These are phyloP conservation scores for Knipowitschia caucasica DNA, from an alignment of 2,797 vertebrate species.

Conservation along the genomic window DNA sequence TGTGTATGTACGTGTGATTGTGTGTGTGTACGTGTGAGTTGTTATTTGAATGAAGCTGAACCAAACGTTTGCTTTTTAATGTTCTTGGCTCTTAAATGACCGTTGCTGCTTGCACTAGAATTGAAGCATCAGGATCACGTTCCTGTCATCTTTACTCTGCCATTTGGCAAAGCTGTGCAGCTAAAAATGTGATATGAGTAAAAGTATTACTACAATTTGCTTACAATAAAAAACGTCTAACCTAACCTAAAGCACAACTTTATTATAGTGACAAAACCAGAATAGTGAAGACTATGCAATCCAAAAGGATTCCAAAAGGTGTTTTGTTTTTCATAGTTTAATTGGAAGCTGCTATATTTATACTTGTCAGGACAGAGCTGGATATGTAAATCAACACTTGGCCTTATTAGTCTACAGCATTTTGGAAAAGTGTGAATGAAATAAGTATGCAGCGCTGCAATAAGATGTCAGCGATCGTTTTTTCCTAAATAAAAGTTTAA, in stretches of 20 bases:
- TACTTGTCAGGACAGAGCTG: slow-evolving; percentile 25
- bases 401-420: slow-evolving; percentile 66
- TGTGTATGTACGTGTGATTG: slow-evolving; percentile 15
- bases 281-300: slow-evolving; percentile 52
- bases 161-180: slow-evolving; percentile 30
- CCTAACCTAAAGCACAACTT: too few relatives aligned
- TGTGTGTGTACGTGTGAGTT: slow-evolving; percentile 30
- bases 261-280: background rate
- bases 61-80: slow-evolving; percentile 54
- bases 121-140: slow-evolving; percentile 11
- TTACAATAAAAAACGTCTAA: too few relatives aligned
- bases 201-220: background rate
- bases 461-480: slow-evolving; percentile 67
- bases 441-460: slow-evolving; percentile 71
- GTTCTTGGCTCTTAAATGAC: slow-evolving; percentile 13
- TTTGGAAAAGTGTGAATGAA: slow-evolving; percentile 67
- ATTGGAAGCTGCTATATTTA: slow-evolving; percentile 20
- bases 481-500: slow-evolving; percentile 72
- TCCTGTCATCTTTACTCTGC: slow-evolving; percentile 8
- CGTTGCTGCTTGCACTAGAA: slow-evolving; percentile 18
- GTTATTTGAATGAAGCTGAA: slow-evolving; percentile 67
- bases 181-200: background rate
- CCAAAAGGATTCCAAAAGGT: slow-evolving; percentile 31
- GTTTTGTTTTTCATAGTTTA: slow-evolving; percentile 16
- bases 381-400: slow-evolving; percentile 60